Percentiles rank a stretch among this genome's conserved stretches.
Conservation (phyloP, 2,888 invertebrate genomes). For the Mesorhabditis spiculigera region DNA sequence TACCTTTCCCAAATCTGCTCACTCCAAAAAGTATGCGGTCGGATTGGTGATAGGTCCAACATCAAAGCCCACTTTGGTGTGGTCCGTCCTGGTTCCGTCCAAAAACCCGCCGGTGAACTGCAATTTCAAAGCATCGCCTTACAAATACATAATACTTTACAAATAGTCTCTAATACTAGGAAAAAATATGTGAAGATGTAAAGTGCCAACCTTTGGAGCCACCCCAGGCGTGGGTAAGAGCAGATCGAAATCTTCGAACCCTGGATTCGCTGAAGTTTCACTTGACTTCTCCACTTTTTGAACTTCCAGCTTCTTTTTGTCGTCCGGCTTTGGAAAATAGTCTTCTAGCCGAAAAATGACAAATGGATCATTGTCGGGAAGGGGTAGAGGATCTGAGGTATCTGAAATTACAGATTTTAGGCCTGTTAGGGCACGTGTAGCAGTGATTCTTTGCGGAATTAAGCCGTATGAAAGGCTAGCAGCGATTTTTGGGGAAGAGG, state of each 20-base stretch:
- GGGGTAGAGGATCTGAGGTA: not conserved
- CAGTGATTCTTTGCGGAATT: no score
- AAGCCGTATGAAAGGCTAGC: no score
- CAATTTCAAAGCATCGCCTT: not conserved
- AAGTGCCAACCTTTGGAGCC: not conserved
- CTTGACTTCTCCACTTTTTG: no score
- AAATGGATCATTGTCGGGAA: conserved; percentile 6
- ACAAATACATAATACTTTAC: no score
- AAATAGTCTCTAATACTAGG: no score
- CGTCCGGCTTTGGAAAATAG: not conserved
- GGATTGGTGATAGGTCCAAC: conserved; percentile 45
- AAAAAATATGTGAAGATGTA: no score
- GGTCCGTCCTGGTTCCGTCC: not conserved
- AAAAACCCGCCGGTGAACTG: not conserved
- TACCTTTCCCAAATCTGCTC: conserved; percentile 44
- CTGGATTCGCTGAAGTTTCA: not conserved
- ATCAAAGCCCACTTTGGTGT: conserved; percentile 7
- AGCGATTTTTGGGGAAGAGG: no score
- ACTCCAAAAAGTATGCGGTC: conserved; percentile 44
- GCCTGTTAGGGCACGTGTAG: no score
- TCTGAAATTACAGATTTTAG: no score
- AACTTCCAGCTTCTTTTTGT: not conserved
- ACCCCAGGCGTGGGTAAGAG: not conserved
- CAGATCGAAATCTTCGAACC: not conserved
- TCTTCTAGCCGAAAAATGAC: not conserved